A percentile compares a stretch with the other conserved stretches of the same genome.
These are phyloP conservation scores for Bombus balteatus DNA, from an alignment of 1,140 invertebrate species.

Conservation along the genomic window DNA sequence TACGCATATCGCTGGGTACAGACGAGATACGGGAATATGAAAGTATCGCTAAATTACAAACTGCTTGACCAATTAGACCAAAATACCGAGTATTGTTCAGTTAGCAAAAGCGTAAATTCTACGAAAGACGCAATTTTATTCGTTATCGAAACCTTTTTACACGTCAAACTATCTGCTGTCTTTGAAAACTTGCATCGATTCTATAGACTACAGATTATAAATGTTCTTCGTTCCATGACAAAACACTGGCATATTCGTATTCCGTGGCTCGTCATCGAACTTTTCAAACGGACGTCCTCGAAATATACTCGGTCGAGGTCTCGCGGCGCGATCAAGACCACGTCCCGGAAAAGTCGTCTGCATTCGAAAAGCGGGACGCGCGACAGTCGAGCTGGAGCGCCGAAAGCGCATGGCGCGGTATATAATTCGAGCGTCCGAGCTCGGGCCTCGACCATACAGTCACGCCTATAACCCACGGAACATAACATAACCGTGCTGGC, in stretches of 20 bases:
- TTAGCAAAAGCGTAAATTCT: too few species aligned
- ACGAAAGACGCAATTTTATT: too few species aligned
- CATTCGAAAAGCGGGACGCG: conserved; percentile 4
- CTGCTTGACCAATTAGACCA: too few species aligned
- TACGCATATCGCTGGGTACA: too few species aligned
- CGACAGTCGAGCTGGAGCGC: background rate
- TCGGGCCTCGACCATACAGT: conserved; percentile 44
- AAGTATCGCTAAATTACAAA: too few species aligned
- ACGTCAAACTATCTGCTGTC: rapidly evolving
- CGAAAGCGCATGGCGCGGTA: background rate
- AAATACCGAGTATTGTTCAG: too few species aligned
- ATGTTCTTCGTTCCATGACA: background rate
- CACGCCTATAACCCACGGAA: conserved; percentile 73
- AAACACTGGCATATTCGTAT: background rate
- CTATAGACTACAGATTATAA: too few species aligned
- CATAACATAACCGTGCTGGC: conserved; percentile 66
- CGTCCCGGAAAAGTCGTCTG: background rate
- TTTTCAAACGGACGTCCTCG: background rate
- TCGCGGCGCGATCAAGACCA: background rate
- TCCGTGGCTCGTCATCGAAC: background rate
- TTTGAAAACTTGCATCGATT: background rate
- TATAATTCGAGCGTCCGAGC: conserved; percentile 35
- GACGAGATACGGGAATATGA: too few species aligned
- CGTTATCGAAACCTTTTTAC: too few species aligned
- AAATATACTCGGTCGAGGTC: background rate